Evolutionary conservation across 2,797 vertebrate genomes (phyloP), one percentile per base, ranked within the genome.

Genomic region (Urocyon cinereoargenteus): DNA sequence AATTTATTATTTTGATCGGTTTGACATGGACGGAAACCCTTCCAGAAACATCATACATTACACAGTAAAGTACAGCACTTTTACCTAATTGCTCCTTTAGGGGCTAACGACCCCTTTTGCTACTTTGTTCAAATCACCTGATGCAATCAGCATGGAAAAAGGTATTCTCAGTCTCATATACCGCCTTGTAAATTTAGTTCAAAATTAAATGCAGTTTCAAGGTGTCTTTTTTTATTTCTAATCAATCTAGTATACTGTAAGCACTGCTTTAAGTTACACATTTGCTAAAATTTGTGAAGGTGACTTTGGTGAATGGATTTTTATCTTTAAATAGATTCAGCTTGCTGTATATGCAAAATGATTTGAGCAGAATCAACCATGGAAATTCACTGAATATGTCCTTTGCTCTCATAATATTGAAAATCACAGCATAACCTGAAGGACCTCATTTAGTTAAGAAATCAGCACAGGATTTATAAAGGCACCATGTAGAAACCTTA

Each of bases 301-400:
- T 95, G 53, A 53, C 90, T 96, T 96, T 78, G 86, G 66, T 26
- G 83, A 97, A 66, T 62, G 45, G 59, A 77, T 26, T 89, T 83
- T 82, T 96, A 34, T 16, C 77, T 92, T 85, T 91, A 53, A 93
- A 72, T 96, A 96, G 88, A 75, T 62, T 75, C 36, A 6, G 88
- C 26, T 93, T 96, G 93, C n/a, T 55, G 68, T 84, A 51, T 96
- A 88, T 91, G 83, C 83, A 87, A 87, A 97, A 92, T 83, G 45
- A 53, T 81, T 90, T 86, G 51, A 19, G 26, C 55, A 83, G 94
- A 86, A 62, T 96, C 1, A 0, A 13, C 66, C 62, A 72, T 83
- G 81, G 91, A 93, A 78, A 96, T 75, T 90, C 90, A 86, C 84
- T 86, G 89, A 79, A 53, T 83, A 95, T 62, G 51, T 94, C 91